Percentiles rank a stretch among this genome's conserved stretches.
These are phyloP conservation scores for Aythya baeri DNA, from an alignment of 2,113 vertebrate genomes.

Conservation along the genomic window DNA sequence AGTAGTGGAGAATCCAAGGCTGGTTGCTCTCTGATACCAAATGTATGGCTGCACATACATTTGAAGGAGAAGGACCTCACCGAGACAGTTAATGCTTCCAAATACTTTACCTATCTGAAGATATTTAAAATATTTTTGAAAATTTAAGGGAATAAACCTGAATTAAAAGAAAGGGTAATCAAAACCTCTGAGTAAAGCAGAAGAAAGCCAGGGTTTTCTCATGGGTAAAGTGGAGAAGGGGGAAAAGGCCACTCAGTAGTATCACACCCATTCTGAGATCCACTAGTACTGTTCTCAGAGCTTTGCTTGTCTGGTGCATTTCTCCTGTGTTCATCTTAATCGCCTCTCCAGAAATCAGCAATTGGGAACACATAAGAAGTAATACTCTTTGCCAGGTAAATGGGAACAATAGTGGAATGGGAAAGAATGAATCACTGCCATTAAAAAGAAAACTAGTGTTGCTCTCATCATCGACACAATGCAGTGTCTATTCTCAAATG, in stretches of 20 bases:
- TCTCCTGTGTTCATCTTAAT: not conserved
- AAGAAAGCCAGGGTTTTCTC: not conserved
- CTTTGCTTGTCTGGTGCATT: not conserved
- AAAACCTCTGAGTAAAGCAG: not conserved
- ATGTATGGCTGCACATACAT: not conserved
- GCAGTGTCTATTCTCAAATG: conserved; percentile 67
- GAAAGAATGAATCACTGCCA: conserved; percentile 64
- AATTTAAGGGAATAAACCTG: not conserved
- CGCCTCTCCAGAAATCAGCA: conserved; percentile 23
- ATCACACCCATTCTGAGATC: not conserved
- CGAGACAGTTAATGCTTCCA: not conserved
- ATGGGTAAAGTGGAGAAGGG: not conserved
- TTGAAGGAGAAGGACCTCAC: not conserved
- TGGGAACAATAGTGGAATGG: conserved; percentile 55
- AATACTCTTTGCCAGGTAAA: conserved; percentile 63
- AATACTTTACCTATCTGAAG: not conserved
- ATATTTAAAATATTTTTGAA: not conserved
- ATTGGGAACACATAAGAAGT: conserved; percentile 21
- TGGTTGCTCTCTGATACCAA: not conserved
- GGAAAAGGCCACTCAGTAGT: not conserved
- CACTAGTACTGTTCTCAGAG: not conserved
- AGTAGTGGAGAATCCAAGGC: conserved; percentile 1
- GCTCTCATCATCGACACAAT: conserved; percentile 57
- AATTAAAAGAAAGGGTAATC: not conserved
- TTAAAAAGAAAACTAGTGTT: conserved; percentile 52